Base-by-base conservation (phyloP, 2,113 vertebrate genomes). In the Pseudorectes ferrugineus region DNA sequence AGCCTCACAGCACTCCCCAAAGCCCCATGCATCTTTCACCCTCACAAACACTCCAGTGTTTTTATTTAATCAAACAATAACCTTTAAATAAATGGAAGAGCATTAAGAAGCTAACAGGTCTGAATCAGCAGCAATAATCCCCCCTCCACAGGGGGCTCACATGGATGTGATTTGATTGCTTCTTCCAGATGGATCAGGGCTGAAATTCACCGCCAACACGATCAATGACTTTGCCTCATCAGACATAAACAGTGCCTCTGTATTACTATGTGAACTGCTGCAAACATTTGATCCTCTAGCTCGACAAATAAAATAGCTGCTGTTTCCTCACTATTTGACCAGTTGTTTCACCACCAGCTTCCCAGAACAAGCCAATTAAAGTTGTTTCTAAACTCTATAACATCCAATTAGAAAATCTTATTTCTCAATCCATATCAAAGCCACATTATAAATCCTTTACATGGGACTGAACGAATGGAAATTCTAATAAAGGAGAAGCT, bases 11-110 rank as follows among this genome's bases (percentile, higher is more conserved):
- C n/a, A 5, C 17, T 78, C 61, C 59, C 19, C 51, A 67, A 68
- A 93, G 51, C 42, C 88, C 28, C 40, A 5, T 14, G 51, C 33
- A 38, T 74, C 63, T 80, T 76, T 19, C 79, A 86, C 54, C 29
- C 63, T 83, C 52, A 57, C 0, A 1, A 84, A 42, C 20, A 7
- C 28, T 63, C 40, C 58, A 35, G 24, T 42, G 16, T 61, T 95
- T 93, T 81, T 87, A 85, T 72, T 89, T 95, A 89, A 93, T 95
- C 80, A 87, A 91, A 87, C 71, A 94, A 85, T 66, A 87, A 72
- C 36, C 77, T 87, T 79, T 79, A 75, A 77, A 72, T 46, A 86
- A 75, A 42, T 55, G 62, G 82, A 78, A 82, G 0, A 0, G 24
- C 66, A 61, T 89, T 66, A 89, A 91, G 52, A n/a, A 90, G 40